These are phyloP conservation scores for Acipenser ruthenus DNA, from an alignment of 2,797 vertebrate species.

Conservation along the genomic window DNA sequence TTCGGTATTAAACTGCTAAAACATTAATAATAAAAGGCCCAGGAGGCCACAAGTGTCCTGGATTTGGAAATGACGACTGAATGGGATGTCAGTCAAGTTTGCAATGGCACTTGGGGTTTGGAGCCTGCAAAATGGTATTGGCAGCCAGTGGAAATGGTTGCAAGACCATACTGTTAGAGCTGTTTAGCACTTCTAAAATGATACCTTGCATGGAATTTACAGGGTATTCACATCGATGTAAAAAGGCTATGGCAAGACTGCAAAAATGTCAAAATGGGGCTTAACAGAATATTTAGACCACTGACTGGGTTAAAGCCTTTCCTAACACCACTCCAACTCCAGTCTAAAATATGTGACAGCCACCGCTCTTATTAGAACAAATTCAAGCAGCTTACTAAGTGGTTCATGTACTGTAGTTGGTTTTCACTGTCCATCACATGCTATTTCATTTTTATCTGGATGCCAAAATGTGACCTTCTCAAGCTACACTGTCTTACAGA, in stretches of 20 bases:
- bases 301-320: not conserved
- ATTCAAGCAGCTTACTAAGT: no score
- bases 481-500: no score
- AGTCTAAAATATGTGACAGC: not conserved
- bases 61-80: constrained; percentile 8
- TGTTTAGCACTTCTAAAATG: constrained; percentile 17
- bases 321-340: not conserved
- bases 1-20: constrained; percentile 3
- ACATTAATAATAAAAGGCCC: constrained; percentile 3
- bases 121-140: constrained; percentile 1
- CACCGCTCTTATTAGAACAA: not conserved
- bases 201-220: not conserved
- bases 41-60: not conserved
- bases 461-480: no score
- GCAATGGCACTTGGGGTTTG: not conserved
- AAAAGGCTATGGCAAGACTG: not conserved
- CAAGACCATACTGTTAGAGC: constrained; percentile 11
- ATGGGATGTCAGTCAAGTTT: constrained; percentile 1
- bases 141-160: constrained; percentile 14
- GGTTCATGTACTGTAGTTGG: no score
- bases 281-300: not conserved
- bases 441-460: no score
- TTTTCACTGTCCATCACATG: no score
- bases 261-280: not conserved
- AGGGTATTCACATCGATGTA: not conserved